Evolutionary conservation across 1,140 invertebrate species (phyloP), one percentile per base, ranked within the genome.

Genomic region (Atopsyche davidsoni): DNA sequence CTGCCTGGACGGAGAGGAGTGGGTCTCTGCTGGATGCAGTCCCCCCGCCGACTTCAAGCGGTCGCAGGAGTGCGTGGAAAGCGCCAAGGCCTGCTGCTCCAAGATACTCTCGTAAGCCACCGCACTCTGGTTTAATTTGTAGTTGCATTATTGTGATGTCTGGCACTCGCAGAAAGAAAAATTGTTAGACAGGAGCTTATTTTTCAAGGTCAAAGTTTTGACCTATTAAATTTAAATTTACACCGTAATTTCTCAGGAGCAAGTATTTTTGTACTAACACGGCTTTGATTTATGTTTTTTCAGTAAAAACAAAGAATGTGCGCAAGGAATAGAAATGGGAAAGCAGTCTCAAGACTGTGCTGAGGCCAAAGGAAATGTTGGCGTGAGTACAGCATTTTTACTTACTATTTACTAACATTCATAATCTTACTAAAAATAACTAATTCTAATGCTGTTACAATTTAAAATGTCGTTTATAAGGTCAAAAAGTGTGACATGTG

Each of bases 1-100:
- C 46, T 58, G 55, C 39, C 7, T 13, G 9, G 46, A 51, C 2
- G 55, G 55, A 2, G 34, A 50, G 16, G 42, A 50, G 4, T 51
- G 46, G 47, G n/a, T 36, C 4, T 16, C 45, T 2, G 16, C 46
- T 9, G 44, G 16, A 2, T 58, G 55, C 25, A n/a, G 6, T 1
- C 42, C 43, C 10, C 23, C 51, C 1, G 2, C 11, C 11, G 51
- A 51, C 22, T 31, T 17, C 4, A 36, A 42, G 13, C 39, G 36
- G n/a, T 19, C 46, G 23, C 3, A 46, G 14, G 23, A 21, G 7
- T 58, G 55, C 34, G 16, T 44, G 7, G 35, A 47, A 18, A 53
- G 21, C 14, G 55, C 40, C 1, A 36, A 10, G 3, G 24, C 23
- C 9, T 58, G 55, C 48, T 58, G 55, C 31, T 10, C 31, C 4